Percentiles rank a stretch among this genome's conserved stretches.
phyloP scores from a whole-genome alignment of 2,888 invertebrate genomes.

The Dinocampus coccinellae region DNA sequence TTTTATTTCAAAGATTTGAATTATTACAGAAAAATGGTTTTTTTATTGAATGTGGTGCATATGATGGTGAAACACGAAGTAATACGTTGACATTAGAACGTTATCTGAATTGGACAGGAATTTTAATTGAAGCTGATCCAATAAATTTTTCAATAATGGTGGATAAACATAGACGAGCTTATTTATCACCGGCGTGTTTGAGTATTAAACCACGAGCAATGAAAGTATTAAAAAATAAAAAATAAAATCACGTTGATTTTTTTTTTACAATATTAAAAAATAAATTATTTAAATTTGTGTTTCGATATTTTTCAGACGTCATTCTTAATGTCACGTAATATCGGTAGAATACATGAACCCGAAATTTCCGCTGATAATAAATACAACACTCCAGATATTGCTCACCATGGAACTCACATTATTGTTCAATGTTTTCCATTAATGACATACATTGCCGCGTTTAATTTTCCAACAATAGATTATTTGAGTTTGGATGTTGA shows the following conservation, averaged over 20 bases:
- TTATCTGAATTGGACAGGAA: slow-evolving; percentile 69
- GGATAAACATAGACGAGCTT: slow-evolving; percentile 69
- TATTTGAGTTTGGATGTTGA: slow-evolving; percentile 73
- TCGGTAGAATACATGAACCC: slow-evolving; percentile 65
- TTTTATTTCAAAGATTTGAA: slow-evolving; percentile 9
- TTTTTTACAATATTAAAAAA: background rate
- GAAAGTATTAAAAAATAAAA: slow-evolving; percentile 55
- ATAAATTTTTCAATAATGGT: slow-evolving; percentile 68
- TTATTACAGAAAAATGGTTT: slow-evolving; percentile 68
- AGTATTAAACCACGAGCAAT: slow-evolving; percentile 66
- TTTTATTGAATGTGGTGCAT: slow-evolving; percentile 73
- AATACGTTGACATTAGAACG: slow-evolving; percentile 72
- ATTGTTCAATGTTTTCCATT: slow-evolving; percentile 72
- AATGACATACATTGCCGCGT: slow-evolving; percentile 69
- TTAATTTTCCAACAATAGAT: slow-evolving; percentile 70
- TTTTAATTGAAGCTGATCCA: slow-evolving; percentile 72
- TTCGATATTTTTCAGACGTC: slow-evolving; percentile 58
- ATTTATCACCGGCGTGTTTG: slow-evolving; percentile 70
- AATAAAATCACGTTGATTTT: background rate
- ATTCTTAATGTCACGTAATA: slow-evolving; percentile 68
- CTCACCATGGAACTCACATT: slow-evolving; percentile 55
- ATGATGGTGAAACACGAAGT: slow-evolving; percentile 72
- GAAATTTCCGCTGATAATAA: slow-evolving; percentile 30
- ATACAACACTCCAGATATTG: slow-evolving; percentile 53
- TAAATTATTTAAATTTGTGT: background rate